Base-by-base conservation (phyloP, 2,113 vertebrate species). In the Nothobranchius kuhntae region DNA sequence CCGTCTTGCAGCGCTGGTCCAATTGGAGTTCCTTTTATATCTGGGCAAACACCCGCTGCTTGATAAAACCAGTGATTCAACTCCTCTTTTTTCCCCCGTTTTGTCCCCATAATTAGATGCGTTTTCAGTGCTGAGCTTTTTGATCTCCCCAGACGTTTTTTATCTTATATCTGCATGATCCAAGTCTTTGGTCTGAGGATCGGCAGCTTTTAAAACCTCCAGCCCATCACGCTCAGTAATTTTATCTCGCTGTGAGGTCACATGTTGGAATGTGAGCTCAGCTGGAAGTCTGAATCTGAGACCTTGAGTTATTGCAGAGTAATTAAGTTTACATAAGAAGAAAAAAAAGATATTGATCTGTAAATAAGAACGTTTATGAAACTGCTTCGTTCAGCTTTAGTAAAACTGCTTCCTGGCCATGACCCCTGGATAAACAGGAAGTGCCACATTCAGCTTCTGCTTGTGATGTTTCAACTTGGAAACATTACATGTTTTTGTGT, bases 91-190 rank as follows among this genome's bases (percentile, higher is more conserved):
- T 30, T 30, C 4, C 30, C 21, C 21, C 21, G 2, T 21, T 80
- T 51, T 38, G 17, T 52, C 68, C 35, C 61, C 7, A 14, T 81
- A 75, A 87, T 77, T 74, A 87, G 68, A 76, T 72, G 77, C 73
- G 64, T 87, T 78, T 78, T 69, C 73, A 73, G 68, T 47, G 53
- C 44, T 52, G 7, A 53, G 65, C 65, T 71, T 75, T 87, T 84
- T 83, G 70, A 87, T 82, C 75, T 80, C 51, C 55, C 53, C n/a
- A 77, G 71, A 75, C 53, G 17, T 75, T 81, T 21, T 87, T 85
- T 61, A 84, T 85, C 68, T 50, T 45, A 67, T 58, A 84, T 85
- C 70, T 50, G 47, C 26, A n/a, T 12, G 53, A 80, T 80, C 69
- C 44, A 13, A 74, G 47, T 59, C 71, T 51, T n/a, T 71, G 59